A percentile compares a stretch with the other conserved stretches of the same genome.
phyloP scores from a whole-genome alignment of 2,113 vertebrate species.

The Oryzias javanicus region DNA sequence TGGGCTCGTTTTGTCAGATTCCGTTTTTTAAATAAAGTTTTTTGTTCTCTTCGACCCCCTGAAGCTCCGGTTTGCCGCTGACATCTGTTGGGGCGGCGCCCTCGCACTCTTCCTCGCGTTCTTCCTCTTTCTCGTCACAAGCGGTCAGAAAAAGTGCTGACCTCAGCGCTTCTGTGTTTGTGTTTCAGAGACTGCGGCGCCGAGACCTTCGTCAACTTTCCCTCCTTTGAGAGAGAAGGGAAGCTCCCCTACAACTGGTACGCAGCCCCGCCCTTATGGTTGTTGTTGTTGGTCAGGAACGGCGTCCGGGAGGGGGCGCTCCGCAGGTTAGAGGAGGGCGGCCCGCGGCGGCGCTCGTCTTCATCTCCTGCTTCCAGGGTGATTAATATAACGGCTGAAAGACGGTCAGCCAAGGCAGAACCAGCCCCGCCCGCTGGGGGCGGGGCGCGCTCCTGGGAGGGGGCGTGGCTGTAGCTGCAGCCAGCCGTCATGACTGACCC shows the following conservation, averaged over 20 bases:
- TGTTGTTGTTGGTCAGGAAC: background rate
- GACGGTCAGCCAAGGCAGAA: constrained; percentile 76
- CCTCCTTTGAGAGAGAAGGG: constrained; percentile 92
- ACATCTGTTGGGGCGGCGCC: no score
- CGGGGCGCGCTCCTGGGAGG: background rate
- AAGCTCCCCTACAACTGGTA: constrained; percentile 98
- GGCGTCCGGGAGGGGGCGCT: no score
- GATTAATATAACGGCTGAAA: constrained; percentile 80
- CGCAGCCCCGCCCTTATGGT: constrained; percentile 41
- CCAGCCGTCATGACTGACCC: no score
- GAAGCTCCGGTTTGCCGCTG: no score
- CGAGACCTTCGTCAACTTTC: constrained; percentile 95
- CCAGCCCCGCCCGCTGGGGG: constrained; percentile 48
- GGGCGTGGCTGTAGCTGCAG: constrained; percentile 12
- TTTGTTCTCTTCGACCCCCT: no score
- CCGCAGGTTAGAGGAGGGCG: no score
- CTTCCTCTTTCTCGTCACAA: background rate
- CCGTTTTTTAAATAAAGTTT: no score
- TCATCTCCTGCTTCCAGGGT: background rate
- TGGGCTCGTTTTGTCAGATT: no score
- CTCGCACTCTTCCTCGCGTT: background rate
- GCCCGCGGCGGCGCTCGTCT: no score
- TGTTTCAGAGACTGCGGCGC: constrained; percentile 88
- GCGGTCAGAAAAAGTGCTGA: background rate
- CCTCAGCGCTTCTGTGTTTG: constrained; percentile 32